Percentiles rank a stretch among this genome's conserved stretches.
These are phyloP conservation scores for Mamestra brassicae DNA, from an alignment of 2,888 invertebrate genomes.

Conservation along the genomic window DNA sequence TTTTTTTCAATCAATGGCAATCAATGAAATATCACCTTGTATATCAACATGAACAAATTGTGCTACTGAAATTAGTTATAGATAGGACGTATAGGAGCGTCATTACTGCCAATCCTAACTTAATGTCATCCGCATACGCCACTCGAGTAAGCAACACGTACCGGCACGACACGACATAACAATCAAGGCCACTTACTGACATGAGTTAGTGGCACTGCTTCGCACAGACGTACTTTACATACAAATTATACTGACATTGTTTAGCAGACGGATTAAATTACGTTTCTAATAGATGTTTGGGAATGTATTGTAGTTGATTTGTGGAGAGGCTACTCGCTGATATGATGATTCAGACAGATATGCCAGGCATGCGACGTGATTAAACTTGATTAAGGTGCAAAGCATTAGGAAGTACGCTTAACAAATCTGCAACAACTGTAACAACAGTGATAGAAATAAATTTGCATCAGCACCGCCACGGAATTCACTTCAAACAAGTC, in stretches of 20 bases:
- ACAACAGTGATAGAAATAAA: constrained; percentile 19
- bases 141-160: constrained; percentile 52
- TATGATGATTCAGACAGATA: constrained; percentile 1
- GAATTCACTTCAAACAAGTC: constrained; percentile 15
- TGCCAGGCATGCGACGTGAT: too few species aligned
- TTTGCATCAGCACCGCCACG: constrained; percentile 12
- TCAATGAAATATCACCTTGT: too few species aligned
- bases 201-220: constrained; percentile 55
- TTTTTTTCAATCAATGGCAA: too few species aligned
- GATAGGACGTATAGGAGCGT: background rate
- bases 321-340: background rate
- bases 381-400: background rate
- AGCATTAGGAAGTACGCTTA: background rate
- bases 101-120: constrained; percentile 39
- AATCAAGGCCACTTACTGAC: constrained; percentile 58
- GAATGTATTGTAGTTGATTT: constrained; percentile 18
- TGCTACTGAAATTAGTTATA: background rate
- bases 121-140: constrained; percentile 50
- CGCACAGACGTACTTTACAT: constrained; percentile 59
- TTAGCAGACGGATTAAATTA: constrained; percentile 44
- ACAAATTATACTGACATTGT: constrained; percentile 58
- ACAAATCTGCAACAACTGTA: background rate
- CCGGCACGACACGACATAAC: constrained; percentile 45
- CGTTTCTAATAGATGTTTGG: constrained; percentile 39
- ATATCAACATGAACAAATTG: background rate